A percentile compares a stretch with the other conserved stretches of the same genome.
Evolutionary conservation across 2,113 vertebrate species (phyloP).

Genomic region (Dicerorhinus sumatrensis): DNA sequence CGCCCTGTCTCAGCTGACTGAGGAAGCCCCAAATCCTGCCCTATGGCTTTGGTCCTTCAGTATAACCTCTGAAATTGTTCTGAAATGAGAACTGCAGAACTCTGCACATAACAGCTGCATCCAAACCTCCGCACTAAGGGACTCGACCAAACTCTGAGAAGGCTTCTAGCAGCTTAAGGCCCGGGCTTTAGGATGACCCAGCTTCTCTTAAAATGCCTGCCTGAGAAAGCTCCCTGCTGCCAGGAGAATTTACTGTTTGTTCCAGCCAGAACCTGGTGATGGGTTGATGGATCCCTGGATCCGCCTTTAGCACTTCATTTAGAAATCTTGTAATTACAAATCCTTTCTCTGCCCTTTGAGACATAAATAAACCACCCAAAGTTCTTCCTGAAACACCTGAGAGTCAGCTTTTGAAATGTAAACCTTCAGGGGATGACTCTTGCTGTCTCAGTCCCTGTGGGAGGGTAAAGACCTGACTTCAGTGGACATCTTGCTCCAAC

Average conservation of each 20-base stretch:
- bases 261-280: not conserved
- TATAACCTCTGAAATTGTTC: not conserved
- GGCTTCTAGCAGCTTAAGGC: not conserved
- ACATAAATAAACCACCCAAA: not conserved
- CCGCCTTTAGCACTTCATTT: not conserved
- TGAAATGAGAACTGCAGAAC: too few relatives aligned
- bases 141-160: too few relatives aligned
- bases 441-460: too few relatives aligned
- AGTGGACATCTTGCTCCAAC: accelerated
- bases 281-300: not conserved
- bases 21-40: not conserved
- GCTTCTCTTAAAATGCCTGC: not conserved
- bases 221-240: not conserved
- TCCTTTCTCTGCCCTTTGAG: not conserved
- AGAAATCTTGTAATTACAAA: not conserved
- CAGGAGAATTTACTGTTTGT: not conserved
- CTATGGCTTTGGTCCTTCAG: not conserved
- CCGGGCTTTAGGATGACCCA: accelerated
- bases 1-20: accelerated
- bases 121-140: not conserved
- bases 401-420: not conserved
- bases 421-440: too few relatives aligned
- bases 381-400: not conserved
- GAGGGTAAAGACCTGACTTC: accelerated
- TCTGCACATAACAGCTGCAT: accelerated